Conservation (phyloP, 2,888 invertebrate genomes). For the Lithophane socia region DNA sequence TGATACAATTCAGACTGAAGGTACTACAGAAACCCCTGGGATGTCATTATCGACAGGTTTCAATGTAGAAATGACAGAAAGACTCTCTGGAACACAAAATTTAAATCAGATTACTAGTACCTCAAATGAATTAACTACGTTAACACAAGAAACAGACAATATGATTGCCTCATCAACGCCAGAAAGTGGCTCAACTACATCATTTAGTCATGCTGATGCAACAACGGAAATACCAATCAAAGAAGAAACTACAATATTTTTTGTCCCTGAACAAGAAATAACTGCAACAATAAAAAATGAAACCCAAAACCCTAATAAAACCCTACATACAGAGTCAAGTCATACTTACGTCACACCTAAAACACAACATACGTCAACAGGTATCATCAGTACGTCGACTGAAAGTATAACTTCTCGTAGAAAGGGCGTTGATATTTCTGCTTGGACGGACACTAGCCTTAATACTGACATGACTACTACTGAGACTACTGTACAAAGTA, state of each 20-base stretch:
- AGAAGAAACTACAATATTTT: constrained; percentile 22
- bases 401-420: constrained; percentile 84
- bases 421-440: constrained; percentile 86
- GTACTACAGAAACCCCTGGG: constrained; percentile 2
- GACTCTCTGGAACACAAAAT: constrained; percentile 6
- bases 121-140: neutral
- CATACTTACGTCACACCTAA: constrained; percentile 41
- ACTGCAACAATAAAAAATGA: constrained; percentile 19
- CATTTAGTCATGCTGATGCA: constrained; percentile 9
- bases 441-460: constrained; percentile 83
- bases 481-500: constrained; percentile 74
- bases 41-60: constrained; percentile 2
- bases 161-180: constrained; percentile 2
- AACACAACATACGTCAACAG: constrained; percentile 65
- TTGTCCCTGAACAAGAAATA: constrained; percentile 9
- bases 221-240: constrained; percentile 23
- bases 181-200: constrained; percentile 9
- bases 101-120: constrained; percentile 4
- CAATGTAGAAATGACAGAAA: constrained; percentile 12
- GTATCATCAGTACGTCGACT: constrained; percentile 80
- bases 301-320: constrained; percentile 17
- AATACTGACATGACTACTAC: constrained; percentile 83
- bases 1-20: constrained; percentile 6
- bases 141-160: constrained; percentile 17
- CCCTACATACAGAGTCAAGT: constrained; percentile 22